Conservation (phyloP, 2,113 vertebrate species). For the Ciconia boyciana region DNA sequence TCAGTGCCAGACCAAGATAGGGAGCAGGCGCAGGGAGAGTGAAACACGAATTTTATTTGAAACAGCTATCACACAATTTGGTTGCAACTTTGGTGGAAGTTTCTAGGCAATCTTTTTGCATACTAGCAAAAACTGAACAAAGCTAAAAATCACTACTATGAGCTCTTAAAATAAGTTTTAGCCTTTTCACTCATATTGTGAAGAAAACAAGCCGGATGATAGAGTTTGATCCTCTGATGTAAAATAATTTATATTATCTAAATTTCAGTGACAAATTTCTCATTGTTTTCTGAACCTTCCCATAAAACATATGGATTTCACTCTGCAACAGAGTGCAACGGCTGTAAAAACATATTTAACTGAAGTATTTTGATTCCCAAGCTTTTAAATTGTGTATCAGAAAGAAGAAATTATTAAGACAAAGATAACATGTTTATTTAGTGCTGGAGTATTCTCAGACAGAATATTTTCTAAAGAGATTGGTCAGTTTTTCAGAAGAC, state of each 20-base stretch:
- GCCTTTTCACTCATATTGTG: not conserved
- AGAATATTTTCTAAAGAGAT: not conserved
- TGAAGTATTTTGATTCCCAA: not conserved
- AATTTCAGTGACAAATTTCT: not conserved
- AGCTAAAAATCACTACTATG: not conserved
- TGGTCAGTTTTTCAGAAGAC: not conserved
- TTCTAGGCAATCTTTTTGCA: not conserved
- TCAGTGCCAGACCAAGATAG: constrained; percentile 60
- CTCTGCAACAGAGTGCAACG: not conserved
- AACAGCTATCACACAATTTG: constrained; percentile 50
- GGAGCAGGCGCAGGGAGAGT: constrained; percentile 11
- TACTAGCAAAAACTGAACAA: not conserved
- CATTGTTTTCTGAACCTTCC: not conserved
- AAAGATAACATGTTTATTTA: not conserved
- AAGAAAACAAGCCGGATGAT: not conserved
- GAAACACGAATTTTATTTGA: constrained; percentile 64
- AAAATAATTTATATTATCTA: not conserved
- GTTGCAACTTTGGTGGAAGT: not conserved
- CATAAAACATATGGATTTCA: not conserved
- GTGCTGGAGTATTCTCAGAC: not conserved
- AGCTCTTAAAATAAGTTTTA: not conserved
- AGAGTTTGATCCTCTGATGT: not conserved
- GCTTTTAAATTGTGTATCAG: not conserved
- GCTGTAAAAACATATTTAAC: not conserved
- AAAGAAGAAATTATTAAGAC: not conserved